Evolutionary conservation across 2,797 vertebrate species (phyloP).

Genomic region (Danio jaintianensis): DNA sequence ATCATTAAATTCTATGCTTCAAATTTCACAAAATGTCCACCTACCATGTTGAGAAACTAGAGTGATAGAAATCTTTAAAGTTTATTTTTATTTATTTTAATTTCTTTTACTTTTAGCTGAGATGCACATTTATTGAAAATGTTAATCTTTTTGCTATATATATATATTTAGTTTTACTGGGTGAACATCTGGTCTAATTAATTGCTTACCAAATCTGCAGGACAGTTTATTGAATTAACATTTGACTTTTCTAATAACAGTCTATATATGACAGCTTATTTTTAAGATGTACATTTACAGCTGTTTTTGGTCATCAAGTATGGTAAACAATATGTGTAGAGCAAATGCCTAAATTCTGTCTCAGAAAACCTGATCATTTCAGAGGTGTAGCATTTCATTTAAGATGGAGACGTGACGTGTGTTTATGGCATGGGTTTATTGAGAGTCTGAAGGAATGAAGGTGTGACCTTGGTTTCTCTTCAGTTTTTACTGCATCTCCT

Average conservation of each 20-base stretch:
- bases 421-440: background rate
- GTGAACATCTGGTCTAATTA: background rate
- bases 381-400: background rate
- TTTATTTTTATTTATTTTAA: too few relatives aligned
- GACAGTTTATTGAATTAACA: background rate
- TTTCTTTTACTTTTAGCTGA: background rate
- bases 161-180: background rate
- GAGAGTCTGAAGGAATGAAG: conserved; percentile 29
- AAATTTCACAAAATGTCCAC: background rate
- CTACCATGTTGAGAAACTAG: background rate
- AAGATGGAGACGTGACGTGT: background rate
- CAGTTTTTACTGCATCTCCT: conserved; percentile 29
- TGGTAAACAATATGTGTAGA: background rate
- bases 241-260: background rate
- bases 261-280: background rate
- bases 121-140: background rate
- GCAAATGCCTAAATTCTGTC: background rate
- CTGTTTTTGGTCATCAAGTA: background rate
- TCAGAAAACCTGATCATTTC: background rate
- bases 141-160: background rate
- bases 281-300: background rate
- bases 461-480: conserved; percentile 13
- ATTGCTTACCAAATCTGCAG: background rate
- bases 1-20: background rate
- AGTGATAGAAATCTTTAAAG: too few relatives aligned